Conservation (phyloP, 1,140 invertebrate genomes). For the Drosophila pachea region DNA sequence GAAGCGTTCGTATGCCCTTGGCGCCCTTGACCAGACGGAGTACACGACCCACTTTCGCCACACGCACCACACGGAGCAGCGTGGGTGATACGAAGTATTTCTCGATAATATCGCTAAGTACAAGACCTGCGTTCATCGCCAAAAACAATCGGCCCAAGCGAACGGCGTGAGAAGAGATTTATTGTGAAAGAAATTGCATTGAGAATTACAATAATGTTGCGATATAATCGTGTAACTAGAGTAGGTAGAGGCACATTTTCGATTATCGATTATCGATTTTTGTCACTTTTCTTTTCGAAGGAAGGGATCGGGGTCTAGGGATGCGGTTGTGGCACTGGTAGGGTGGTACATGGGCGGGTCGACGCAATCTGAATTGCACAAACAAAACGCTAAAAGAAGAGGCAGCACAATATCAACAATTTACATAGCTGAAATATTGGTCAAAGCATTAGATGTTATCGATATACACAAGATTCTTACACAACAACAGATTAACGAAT, state of each 20-base stretch:
- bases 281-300: no score
- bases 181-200: neutral
- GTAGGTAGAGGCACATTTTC: neutral
- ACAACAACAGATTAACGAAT: conserved; percentile 18
- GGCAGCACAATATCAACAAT: conserved; percentile 41
- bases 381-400: conserved; percentile 36
- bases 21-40: conserved; percentile 98
- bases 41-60: conserved; percentile 98
- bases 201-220: no score
- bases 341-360: neutral
- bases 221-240: neutral
- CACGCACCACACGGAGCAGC: conserved; percentile 96
- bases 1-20: conserved; percentile 96
- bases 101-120: conserved; percentile 96
- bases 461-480: conserved; percentile 17
- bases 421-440: conserved; percentile 64
- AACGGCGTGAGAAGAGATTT: conserved; percentile 21
- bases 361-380: conserved; percentile 36
- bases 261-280: neutral
- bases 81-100: conserved; percentile 99
- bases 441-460: conserved; percentile 52
- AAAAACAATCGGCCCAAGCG: neutral
- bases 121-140: conserved; percentile 85
- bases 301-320: neutral
- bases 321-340: neutral